Evolutionary conservation across 2,888 invertebrate genomes (phyloP).

Genomic region (Pteria penguin): DNA sequence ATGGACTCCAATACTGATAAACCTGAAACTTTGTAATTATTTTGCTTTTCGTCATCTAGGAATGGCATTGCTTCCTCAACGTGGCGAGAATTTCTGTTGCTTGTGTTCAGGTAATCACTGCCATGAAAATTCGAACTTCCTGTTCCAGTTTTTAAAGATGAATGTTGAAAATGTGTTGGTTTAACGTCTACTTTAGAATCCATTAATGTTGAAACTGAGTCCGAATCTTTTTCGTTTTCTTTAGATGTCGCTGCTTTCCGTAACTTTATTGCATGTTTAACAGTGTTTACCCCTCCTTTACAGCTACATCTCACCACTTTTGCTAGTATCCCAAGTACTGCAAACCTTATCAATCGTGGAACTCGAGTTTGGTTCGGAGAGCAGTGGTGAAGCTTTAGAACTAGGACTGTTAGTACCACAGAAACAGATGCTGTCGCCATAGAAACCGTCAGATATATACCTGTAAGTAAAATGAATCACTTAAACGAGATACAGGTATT

Average conservation of each 20-base stretch:
- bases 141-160: conserved; percentile 6
- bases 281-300: conserved; percentile 16
- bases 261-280: conserved; percentile 7
- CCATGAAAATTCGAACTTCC: conserved; percentile 35
- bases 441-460: conserved; percentile 83
- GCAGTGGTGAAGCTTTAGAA: conserved; percentile 83
- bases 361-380: conserved; percentile 81
- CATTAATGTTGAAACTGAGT: conserved; percentile 28
- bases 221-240: conserved; percentile 16
- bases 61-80: neutral
- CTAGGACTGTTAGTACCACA: conserved; percentile 82
- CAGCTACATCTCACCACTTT: conserved; percentile 61
- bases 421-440: conserved; percentile 84
- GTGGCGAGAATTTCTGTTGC: too few species aligned
- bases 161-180: neutral
- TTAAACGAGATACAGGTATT: too few species aligned
- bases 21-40: neutral
- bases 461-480: too few species aligned
- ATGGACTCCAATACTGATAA: conserved; percentile 67
- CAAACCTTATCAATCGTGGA: conserved; percentile 80
- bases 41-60: neutral
- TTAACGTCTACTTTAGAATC: conserved; percentile 12
- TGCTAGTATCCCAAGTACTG: conserved; percentile 69
- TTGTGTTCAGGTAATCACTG: conserved; percentile 17
- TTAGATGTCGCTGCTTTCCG: neutral